Conservation (phyloP, 2,888 invertebrate species). For the Caenorhabditis afra region DNA sequence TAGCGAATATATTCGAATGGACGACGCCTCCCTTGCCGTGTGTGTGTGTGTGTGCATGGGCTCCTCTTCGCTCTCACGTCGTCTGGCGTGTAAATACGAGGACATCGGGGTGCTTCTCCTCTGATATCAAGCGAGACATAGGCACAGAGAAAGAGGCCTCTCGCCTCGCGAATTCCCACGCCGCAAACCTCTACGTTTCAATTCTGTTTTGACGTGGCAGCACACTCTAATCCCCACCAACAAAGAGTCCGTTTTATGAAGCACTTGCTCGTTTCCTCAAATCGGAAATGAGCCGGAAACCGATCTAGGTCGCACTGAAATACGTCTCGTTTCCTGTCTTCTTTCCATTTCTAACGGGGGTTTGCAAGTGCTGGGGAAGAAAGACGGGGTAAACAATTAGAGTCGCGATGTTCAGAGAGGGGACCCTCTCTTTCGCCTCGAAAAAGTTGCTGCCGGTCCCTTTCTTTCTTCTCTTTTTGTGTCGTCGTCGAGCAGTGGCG, state of each 20-base stretch:
- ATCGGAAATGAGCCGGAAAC: constrained; percentile 50
- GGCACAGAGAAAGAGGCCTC: constrained; percentile 4
- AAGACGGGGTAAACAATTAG: constrained; percentile 52
- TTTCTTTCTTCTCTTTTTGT: constrained; percentile 14
- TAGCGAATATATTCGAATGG: constrained; percentile 40
- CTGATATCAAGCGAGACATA: constrained; percentile 12
- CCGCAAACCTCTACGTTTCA: neutral
- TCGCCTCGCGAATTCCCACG: constrained; percentile 11
- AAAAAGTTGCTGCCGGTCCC: constrained; percentile 24
- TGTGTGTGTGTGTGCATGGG: neutral
- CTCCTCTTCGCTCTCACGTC: constrained; percentile 16
- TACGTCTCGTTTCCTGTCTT: constrained; percentile 15
- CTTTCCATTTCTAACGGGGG: neutral
- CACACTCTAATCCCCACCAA: neutral
- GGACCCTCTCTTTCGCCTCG: constrained; percentile 15
- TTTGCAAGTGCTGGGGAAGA: constrained; percentile 10
- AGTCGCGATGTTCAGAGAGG: constrained; percentile 27
- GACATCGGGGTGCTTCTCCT: constrained; percentile 17
- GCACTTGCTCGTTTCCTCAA: neutral
- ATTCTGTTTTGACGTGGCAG: constrained; percentile 6
- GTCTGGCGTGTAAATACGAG: constrained; percentile 46
- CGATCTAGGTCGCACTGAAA: constrained; percentile 26
- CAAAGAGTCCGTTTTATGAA: too few species aligned
- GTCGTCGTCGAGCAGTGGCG: neutral
- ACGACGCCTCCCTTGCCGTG: constrained; percentile 8